phyloP scores from a whole-genome alignment of 2,888 invertebrate genomes.

The Cantharis rufa region DNA sequence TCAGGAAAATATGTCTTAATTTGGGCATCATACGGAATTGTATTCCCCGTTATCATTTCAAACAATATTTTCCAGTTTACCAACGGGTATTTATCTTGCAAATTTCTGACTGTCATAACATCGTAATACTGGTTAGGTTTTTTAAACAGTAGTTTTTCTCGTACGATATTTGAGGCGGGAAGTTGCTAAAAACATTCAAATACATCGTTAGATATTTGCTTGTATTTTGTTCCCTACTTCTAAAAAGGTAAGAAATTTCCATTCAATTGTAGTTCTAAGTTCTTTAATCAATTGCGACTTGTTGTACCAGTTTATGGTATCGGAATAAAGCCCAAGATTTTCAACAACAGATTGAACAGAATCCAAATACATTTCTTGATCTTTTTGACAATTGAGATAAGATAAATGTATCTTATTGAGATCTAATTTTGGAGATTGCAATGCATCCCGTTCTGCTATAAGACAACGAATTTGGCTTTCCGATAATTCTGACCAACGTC shows the following conservation, averaged over 20 bases:
- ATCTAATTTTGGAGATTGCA: slow-evolving; percentile 30
- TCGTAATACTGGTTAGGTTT: slow-evolving; percentile 1
- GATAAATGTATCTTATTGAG: slow-evolving; percentile 33
- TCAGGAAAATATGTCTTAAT: slow-evolving; percentile 39
- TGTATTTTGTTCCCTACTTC: slow-evolving; percentile 24
- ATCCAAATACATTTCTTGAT: slow-evolving; percentile 35
- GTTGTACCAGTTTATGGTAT: slow-evolving; percentile 2
- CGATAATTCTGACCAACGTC: slow-evolving; percentile 36
- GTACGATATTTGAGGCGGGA: slow-evolving; percentile 22
- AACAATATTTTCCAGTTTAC: slow-evolving; percentile 40
- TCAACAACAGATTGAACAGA: slow-evolving; percentile 34
- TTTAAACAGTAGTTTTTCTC: slow-evolving; percentile 22
- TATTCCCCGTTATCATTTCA: slow-evolving; percentile 31
- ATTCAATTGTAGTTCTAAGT: slow-evolving; percentile 35
- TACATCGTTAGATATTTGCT: background rate
- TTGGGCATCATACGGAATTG: slow-evolving; percentile 11
- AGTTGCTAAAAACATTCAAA: slow-evolving; percentile 21
- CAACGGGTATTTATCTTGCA: slow-evolving; percentile 33
- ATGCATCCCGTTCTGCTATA: slow-evolving; percentile 22
- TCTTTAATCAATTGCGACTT: slow-evolving; percentile 23
- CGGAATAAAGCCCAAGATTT: slow-evolving; percentile 32
- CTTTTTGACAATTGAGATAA: slow-evolving; percentile 34
- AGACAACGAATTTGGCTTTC: slow-evolving; percentile 37
- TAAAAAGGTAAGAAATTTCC: slow-evolving; percentile 35
- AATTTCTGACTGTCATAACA: slow-evolving; percentile 28